Percentiles rank a stretch among this genome's conserved stretches.
phyloP scores from a whole-genome alignment of 1,140 invertebrate species.

The Orius laevigatus region DNA sequence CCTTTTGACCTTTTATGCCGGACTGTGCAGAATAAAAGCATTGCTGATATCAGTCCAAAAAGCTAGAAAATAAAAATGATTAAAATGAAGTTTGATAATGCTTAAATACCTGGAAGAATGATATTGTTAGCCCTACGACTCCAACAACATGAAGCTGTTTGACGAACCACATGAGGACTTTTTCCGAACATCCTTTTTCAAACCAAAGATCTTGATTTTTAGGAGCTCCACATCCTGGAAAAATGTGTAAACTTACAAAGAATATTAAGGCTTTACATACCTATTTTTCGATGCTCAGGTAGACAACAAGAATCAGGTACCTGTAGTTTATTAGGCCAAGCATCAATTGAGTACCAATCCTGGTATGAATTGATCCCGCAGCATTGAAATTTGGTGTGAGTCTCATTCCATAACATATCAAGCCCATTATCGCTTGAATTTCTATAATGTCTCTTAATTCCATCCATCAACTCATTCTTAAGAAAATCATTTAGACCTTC shows the following conservation, averaged over 20 bases:
- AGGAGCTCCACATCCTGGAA: conserved; percentile 29
- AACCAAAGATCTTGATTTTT: conserved; percentile 41
- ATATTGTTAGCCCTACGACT: conserved; percentile 50
- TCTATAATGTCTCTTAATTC: conserved; percentile 47
- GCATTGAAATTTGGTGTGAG: conserved; percentile 60
- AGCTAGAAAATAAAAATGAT: conserved; percentile 32
- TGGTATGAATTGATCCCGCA: conserved; percentile 68
- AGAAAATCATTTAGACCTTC: conserved; percentile 45
- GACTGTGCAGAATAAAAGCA: conserved; percentile 59
- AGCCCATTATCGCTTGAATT: conserved; percentile 36
- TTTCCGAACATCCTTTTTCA: conserved; percentile 46
- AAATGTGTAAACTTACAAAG: background rate
- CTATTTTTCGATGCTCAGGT: conserved; percentile 27
- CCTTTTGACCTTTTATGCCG: conserved; percentile 44
- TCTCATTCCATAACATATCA: conserved; percentile 50
- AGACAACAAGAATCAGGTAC: conserved; percentile 70
- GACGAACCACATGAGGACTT: conserved; percentile 49
- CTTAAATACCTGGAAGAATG: conserved; percentile 38
- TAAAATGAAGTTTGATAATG: conserved; percentile 24
- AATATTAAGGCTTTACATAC: conserved; percentile 2
- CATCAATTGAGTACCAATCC: conserved; percentile 69
- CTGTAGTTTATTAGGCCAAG: conserved; percentile 51
- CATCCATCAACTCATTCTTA: conserved; percentile 46
- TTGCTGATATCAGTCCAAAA: conserved; percentile 56
- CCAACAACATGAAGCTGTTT: conserved; percentile 51